A percentile compares a stretch with the other conserved stretches of the same genome.
Conservation (phyloP, 2,888 invertebrate genomes). For the Clanis bilineata region DNA sequence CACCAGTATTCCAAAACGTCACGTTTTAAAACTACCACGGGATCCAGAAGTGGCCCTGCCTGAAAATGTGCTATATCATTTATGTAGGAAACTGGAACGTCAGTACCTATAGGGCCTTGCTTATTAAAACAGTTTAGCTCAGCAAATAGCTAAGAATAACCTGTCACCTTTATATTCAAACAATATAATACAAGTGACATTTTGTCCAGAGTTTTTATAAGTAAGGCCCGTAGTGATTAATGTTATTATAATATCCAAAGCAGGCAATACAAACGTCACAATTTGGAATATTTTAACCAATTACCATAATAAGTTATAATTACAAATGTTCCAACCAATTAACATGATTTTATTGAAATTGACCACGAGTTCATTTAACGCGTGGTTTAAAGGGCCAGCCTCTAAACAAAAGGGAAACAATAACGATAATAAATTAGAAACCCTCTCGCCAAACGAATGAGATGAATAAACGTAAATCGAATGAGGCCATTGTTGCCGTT, state of each 20-base stretch:
- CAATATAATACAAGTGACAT: too few relatives aligned
- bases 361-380: slow-evolving; percentile 34
- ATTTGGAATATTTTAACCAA: slow-evolving; percentile 25
- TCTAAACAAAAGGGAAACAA: slow-evolving; percentile 47
- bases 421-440: slow-evolving; percentile 47
- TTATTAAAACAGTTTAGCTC: too few relatives aligned
- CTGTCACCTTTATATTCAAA: too few relatives aligned
- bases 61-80: too few relatives aligned
- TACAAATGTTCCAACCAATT: slow-evolving; percentile 29
- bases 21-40: too few relatives aligned
- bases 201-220: too few relatives aligned
- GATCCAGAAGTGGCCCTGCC: too few relatives aligned
- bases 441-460: slow-evolving; percentile 44
- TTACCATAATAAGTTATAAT: slow-evolving; percentile 36
- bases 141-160: too few relatives aligned
- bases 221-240: neutral
- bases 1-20: too few relatives aligned
- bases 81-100: too few relatives aligned
- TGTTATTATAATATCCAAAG: neutral
- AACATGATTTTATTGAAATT: slow-evolving; percentile 34
- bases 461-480: slow-evolving; percentile 60
- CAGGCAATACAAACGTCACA: neutral
- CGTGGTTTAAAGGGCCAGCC: slow-evolving; percentile 36
- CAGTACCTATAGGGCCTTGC: too few relatives aligned
- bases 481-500: slow-evolving; percentile 62